Percentiles rank a stretch among this genome's conserved stretches.
These are phyloP conservation scores for Syrista parreyssii DNA, from an alignment of 2,888 invertebrate genomes.

Conservation along the genomic window DNA sequence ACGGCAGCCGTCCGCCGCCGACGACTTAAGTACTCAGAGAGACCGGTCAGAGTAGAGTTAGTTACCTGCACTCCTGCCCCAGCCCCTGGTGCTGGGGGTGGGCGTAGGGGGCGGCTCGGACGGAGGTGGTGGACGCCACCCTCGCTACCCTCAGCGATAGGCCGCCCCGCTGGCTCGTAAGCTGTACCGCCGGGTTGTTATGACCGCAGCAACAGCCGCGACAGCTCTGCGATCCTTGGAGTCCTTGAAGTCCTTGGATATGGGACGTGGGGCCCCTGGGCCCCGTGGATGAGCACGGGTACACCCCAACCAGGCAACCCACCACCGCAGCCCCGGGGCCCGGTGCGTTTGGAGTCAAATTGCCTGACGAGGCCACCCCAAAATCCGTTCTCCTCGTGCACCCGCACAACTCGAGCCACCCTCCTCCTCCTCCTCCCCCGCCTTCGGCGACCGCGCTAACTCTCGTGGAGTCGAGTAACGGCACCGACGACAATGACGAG, in stretches of 20 bases:
- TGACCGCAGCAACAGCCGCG: slow-evolving; percentile 63
- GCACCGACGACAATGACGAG: slow-evolving; percentile 24
- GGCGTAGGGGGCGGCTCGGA: slow-evolving; percentile 66
- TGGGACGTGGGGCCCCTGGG: slow-evolving; percentile 40
- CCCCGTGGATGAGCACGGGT: slow-evolving; percentile 54
- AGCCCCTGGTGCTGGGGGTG: slow-evolving; percentile 65
- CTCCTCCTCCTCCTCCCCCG: slow-evolving; percentile 32
- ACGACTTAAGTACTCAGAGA: too few relatives aligned
- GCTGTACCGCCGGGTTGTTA: slow-evolving; percentile 59
- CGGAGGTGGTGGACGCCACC: slow-evolving; percentile 67
- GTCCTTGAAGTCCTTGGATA: slow-evolving; percentile 47
- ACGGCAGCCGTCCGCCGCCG: too few relatives aligned
- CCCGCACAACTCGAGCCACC: slow-evolving; percentile 45
- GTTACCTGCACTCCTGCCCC: slow-evolving; percentile 66
- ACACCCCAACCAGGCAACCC: slow-evolving; percentile 64
- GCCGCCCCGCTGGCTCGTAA: slow-evolving; percentile 63
- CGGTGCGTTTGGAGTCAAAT: slow-evolving; percentile 62
- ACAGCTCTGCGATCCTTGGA: slow-evolving; percentile 49
- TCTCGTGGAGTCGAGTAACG: slow-evolving; percentile 11
- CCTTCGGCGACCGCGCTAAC: slow-evolving; percentile 31
- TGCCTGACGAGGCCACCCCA: slow-evolving; percentile 56
- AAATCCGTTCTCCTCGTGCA: slow-evolving; percentile 48
- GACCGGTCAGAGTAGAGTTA: neutral
- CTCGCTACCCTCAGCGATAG: slow-evolving; percentile 66
- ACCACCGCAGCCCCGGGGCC: slow-evolving; percentile 64